Base-by-base conservation (phyloP, 2,888 invertebrate genomes). In the Odontothrips loti region DNA sequence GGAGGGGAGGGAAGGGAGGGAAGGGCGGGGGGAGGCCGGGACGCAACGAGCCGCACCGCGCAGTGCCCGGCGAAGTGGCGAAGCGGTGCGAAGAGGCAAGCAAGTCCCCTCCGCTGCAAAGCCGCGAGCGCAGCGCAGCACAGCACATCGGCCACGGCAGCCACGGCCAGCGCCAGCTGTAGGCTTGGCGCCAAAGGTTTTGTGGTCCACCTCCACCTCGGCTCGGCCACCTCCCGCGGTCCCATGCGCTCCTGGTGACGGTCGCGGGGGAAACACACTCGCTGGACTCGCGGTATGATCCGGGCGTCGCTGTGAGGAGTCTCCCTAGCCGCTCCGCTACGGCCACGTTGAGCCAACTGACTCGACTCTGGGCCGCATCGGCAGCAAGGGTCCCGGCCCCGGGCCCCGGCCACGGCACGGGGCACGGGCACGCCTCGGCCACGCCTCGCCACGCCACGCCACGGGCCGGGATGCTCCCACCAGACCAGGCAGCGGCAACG, bases 221-320 rank as follows among this genome's bases (percentile, higher is more conserved):
- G 68, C 68, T 10, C 68, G 68, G 23, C 68, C 68, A 75, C 68
- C 68, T 75, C 68, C 27, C 12, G 68, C 68, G 23, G 23, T 9
- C 11, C 27, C 23, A 23, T 75, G 68, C 27, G 23, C 68, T 9
- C 68, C 68, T 23, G 68, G 68, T 27, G 9, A 11, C n/a, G 23
- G 23, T 4, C 68, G 68, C n/a, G 68, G 68, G 68, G 68, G 68
- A 75, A 75, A 75, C 68, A 75, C 68, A 75, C 68, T 75, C 68
- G 68, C 68, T 75, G 68, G 68, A 75, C 23, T 23, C 23, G n/a
- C 68, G 68, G n/a, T 12, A 51, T 12, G 20, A 17, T 17, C 58
- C 20, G 68, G 23, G 23, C 23, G 68, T 20, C n/a, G 68, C 68
- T 11, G 68, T 23, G 23, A 20, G n/a, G n/a, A 11, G 68, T 11